Base-by-base conservation (phyloP, 2,113 vertebrate species). In the Laticauda colubrina region DNA sequence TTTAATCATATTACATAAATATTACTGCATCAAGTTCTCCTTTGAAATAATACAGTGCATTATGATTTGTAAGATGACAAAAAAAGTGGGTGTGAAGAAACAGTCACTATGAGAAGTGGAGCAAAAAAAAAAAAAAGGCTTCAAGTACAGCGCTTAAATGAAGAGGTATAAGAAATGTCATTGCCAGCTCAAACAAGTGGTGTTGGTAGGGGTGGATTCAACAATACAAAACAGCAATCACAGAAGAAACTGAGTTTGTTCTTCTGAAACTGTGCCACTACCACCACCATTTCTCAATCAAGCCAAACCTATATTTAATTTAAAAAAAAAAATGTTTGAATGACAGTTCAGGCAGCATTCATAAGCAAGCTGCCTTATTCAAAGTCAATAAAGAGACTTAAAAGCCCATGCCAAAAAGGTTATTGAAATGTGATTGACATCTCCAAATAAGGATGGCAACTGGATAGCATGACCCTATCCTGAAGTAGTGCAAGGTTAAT, bases 351-450 rank as follows among this genome's bases (percentile, higher is more conserved):
- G 95, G 96, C 96, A 94, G 96, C 95, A 98, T 98, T 97, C 96
- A 97, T 97, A 98, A 98, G 96, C 97, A 98, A 96, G 94, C 88
- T 96, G 95, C 94, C 95, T 97, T 95, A 97, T 98, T 98, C 97
- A 97, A 97, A 98, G 97, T 98, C 97, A 97, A 96, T 96, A 95
- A 97, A 97, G 95, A 97, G 97, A 97, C 93, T 97, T 98, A 98
- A 97, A 98, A 97, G 97, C 55, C 94, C 91, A 93, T 93, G 93
- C 95, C 96, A 94, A 95, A 81, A 98, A 69, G 29, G 97, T 98
- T 97, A 98, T 98, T 98, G 98, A 98, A 98, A 98, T 98, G 97
- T 98, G 97, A 97, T 97, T 98, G 98, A 98, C 97, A 98, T 95
- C 95, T 97, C 96, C 97, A 97, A 98, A 96, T 96, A 96, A 96